A percentile compares a stretch with the other conserved stretches of the same genome.
These are phyloP conservation scores for Mesoclemmys tuberculata DNA, from an alignment of 2,113 vertebrate genomes.

Conservation along the genomic window DNA sequence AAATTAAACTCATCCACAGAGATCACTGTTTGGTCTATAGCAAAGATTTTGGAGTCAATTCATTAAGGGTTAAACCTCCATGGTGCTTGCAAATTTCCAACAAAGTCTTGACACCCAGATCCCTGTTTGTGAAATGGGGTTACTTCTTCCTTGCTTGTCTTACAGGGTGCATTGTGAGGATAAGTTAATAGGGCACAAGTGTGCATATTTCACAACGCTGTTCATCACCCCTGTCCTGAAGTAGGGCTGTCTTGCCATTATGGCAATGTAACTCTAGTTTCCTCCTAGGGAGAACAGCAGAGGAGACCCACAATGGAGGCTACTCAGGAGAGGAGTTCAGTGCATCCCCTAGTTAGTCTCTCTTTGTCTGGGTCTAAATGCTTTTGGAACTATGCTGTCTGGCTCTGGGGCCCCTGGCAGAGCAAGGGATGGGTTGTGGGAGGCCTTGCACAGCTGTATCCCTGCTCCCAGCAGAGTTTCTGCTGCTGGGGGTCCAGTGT, in stretches of 20 bases:
- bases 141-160: background rate
- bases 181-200: background rate
- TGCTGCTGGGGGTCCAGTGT: background rate
- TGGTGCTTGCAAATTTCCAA: background rate
- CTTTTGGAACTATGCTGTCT: background rate
- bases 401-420: background rate
- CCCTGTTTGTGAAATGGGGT: background rate
- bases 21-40: background rate
- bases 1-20: background rate
- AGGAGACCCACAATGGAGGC: background rate
- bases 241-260: background rate
- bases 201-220: background rate
- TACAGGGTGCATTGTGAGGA: background rate
- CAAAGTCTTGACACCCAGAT: background rate
- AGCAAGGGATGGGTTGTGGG: background rate
- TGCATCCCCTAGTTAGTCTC: background rate
- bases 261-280: background rate
- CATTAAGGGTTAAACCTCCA: background rate
- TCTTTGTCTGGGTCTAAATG: background rate
- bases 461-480: background rate
- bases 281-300: background rate
- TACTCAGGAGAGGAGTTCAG: fast-evolving
- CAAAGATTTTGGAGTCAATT: background rate
- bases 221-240: background rate
- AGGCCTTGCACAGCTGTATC: slow-evolving; percentile 31